Conservation (phyloP, 2,888 invertebrate genomes). For the Hipparchia semele region DNA sequence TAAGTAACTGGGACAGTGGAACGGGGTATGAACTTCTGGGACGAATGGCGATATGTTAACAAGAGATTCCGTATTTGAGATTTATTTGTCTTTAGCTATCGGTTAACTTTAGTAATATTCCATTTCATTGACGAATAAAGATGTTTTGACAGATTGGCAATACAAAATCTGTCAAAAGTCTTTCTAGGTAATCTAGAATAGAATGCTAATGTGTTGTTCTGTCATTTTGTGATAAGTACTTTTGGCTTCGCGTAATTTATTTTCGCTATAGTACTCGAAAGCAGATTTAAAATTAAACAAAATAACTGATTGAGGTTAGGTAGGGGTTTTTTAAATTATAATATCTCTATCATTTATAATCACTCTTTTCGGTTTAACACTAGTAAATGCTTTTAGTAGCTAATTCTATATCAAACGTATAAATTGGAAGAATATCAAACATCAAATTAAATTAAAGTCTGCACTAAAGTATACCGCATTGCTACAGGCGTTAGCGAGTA, state of each 20-base stretch:
- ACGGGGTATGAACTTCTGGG: constrained; percentile 11
- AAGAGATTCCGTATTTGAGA: not conserved
- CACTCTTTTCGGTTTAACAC: no score
- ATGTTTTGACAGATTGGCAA: no score
- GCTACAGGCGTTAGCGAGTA: constrained; percentile 19
- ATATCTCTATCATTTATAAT: no score
- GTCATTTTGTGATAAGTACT: no score
- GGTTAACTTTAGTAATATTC: not conserved
- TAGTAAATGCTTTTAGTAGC: not conserved
- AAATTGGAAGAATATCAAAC: constrained; percentile 9
- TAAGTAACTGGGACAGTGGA: constrained; percentile 7
- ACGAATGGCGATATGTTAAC: constrained; percentile 54
- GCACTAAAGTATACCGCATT: constrained; percentile 31
- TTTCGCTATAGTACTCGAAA: no score
- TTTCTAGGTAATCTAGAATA: no score
- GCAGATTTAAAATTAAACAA: no score
- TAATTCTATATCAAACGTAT: not conserved
- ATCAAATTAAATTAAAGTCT: constrained; percentile 16
- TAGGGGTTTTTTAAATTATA: no score
- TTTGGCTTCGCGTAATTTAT: no score
- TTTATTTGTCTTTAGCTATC: not conserved
- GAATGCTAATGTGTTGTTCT: no score
- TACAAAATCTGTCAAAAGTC: no score
- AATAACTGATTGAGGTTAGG: no score
- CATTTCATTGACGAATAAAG: not conserved